Evolutionary conservation across 2,797 vertebrate genomes (phyloP).

Genomic region (Momotus momota): DNA sequence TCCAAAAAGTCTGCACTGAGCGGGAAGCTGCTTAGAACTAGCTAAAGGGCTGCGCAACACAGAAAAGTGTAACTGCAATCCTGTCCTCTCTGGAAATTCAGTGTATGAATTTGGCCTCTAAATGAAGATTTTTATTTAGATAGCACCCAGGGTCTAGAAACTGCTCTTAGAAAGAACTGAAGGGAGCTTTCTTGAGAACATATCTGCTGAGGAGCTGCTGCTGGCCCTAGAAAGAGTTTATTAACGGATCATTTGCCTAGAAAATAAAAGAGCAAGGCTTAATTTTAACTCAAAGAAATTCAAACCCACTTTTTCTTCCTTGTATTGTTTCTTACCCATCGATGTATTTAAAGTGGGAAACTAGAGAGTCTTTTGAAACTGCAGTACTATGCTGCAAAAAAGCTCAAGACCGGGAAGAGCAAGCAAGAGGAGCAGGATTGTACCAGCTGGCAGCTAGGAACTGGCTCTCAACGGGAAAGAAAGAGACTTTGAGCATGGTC

Average conservation of each 20-base stretch:
- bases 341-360: background rate
- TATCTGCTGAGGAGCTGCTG: background rate
- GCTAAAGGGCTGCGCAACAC: background rate
- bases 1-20: background rate
- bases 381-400: background rate
- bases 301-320: background rate
- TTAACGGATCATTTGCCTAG: background rate
- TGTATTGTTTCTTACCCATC: background rate
- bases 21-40: background rate
- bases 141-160: background rate
- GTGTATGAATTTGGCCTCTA: background rate
- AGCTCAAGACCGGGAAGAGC: background rate
- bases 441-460: background rate
- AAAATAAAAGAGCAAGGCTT: background rate
- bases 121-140: background rate
- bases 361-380: background rate
- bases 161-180: background rate
- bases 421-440: background rate
- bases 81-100: background rate
- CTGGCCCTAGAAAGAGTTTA: background rate
- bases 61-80: background rate
- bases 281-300: background rate
- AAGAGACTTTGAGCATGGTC: background rate
- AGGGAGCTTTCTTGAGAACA: background rate
- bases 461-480: background rate